Evolutionary conservation across 1,140 invertebrate species (phyloP).

Genomic region (Sinonovacula constricta): DNA sequence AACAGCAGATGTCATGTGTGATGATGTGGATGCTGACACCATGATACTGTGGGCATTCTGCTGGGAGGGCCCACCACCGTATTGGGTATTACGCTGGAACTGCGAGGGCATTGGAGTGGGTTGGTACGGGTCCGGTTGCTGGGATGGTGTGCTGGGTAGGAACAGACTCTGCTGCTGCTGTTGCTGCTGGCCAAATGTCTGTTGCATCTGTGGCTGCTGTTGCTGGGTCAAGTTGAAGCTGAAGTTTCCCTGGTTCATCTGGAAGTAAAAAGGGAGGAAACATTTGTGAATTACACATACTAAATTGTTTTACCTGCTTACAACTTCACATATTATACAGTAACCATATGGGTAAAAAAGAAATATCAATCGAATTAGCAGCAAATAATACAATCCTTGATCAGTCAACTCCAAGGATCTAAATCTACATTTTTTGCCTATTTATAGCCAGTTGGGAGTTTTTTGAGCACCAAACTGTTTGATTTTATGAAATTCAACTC

Average conservation of each 20-base stretch:
- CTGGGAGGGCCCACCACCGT: conserved; percentile 79
- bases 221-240: conserved; percentile 83
- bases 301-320: too few relatives aligned
- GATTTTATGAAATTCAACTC: too few relatives aligned
- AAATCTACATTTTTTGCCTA: too few relatives aligned
- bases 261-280: background rate
- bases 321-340: too few relatives aligned
- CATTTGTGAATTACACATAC: too few relatives aligned
- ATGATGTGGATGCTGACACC: conserved; percentile 92
- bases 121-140: conserved; percentile 77
- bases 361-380: too few relatives aligned
- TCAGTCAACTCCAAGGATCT: too few relatives aligned
- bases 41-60: conserved; percentile 93
- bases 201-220: conserved; percentile 81
- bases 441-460: too few relatives aligned
- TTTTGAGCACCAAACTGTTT: too few relatives aligned
- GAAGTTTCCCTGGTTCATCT: conserved; percentile 84
- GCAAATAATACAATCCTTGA: too few relatives aligned
- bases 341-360: too few relatives aligned
- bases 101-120: conserved; percentile 81
- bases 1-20: conserved; percentile 92
- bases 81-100: conserved; percentile 55
- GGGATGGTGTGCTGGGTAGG: conserved; percentile 70
- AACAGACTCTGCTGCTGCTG: conserved; percentile 73
- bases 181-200: conserved; percentile 79